Conservation (phyloP, 1,140 invertebrate genomes). For the Lasioglossum albipes region DNA sequence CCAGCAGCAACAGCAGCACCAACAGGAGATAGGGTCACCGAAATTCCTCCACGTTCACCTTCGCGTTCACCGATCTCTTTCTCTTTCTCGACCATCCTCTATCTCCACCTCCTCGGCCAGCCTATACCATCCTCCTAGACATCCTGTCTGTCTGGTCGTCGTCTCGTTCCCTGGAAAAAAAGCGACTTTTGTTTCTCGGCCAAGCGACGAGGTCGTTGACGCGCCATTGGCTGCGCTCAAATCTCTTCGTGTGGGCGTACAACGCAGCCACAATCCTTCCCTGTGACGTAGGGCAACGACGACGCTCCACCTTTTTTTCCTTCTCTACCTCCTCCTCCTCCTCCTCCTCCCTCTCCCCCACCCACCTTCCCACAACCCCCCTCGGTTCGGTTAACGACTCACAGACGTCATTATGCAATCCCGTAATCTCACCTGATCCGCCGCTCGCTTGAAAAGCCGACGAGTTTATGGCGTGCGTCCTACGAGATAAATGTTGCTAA, state of each 20-base stretch:
- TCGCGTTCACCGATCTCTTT: not conserved
- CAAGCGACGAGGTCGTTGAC: constrained; percentile 61
- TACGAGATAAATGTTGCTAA: no score
- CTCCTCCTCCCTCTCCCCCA: not conserved
- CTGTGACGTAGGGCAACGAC: constrained; percentile 58
- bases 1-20: no score
- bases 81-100: no score
- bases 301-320: constrained; percentile 23
- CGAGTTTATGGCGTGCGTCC: not conserved
- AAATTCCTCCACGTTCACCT: constrained; percentile 16
- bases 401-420: constrained; percentile 44
- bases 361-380: no score
- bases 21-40: not conserved
- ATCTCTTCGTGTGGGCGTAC: constrained; percentile 55
- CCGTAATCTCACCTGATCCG: constrained; percentile 21
- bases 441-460: not conserved
- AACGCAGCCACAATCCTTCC: constrained; percentile 47
- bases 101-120: not conserved
- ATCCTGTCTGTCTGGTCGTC: constrained; percentile 8
- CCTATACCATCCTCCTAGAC: not conserved
- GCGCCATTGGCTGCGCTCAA: constrained; percentile 54
- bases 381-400: constrained; percentile 32
- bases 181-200: constrained; percentile 22
- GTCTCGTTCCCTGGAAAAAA: constrained; percentile 38
- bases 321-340: constrained; percentile 18